Evolutionary conservation across 2,113 vertebrate species (phyloP).

Genomic region (Dunckerocampus dactyliophorus): DNA sequence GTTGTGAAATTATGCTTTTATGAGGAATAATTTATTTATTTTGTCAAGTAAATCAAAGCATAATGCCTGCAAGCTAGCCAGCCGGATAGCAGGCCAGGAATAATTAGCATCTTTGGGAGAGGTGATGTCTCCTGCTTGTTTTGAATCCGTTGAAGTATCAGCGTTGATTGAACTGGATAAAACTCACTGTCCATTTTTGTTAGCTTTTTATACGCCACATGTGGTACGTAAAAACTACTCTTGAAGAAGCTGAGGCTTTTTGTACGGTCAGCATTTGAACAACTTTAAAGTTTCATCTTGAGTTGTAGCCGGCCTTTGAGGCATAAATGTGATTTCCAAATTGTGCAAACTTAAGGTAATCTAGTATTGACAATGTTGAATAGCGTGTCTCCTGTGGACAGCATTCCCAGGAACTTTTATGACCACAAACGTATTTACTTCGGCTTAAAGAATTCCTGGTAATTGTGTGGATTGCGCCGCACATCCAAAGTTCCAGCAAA

Average conservation of each 20-base stretch:
- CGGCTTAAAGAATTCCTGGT: too few relatives aligned
- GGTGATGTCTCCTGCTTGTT: constrained; percentile 65
- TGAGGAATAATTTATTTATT: constrained; percentile 77
- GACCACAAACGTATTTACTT: too few relatives aligned
- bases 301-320: too few relatives aligned
- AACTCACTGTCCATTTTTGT: constrained; percentile 39
- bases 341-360: too few relatives aligned
- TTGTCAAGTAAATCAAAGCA: constrained; percentile 76
- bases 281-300: not conserved
- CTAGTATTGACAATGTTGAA: too few relatives aligned
- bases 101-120: constrained; percentile 79
- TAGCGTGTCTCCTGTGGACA: too few relatives aligned
- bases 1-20: constrained; percentile 73
- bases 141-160: constrained; percentile 67
- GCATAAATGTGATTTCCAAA: too few relatives aligned
- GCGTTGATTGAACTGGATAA: constrained; percentile 69
- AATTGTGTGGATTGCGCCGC: too few relatives aligned
- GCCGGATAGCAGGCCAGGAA: constrained; percentile 58
- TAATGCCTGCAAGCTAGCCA: constrained; percentile 63
- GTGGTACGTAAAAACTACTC: not conserved
- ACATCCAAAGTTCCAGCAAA: too few relatives aligned
- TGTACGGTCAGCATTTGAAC: not conserved
- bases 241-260: not conserved
- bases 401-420: too few relatives aligned
- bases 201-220: constrained; percentile 15